Base-by-base conservation (phyloP, 2,113 vertebrate species). In the Propithecus coquereli region DNA sequence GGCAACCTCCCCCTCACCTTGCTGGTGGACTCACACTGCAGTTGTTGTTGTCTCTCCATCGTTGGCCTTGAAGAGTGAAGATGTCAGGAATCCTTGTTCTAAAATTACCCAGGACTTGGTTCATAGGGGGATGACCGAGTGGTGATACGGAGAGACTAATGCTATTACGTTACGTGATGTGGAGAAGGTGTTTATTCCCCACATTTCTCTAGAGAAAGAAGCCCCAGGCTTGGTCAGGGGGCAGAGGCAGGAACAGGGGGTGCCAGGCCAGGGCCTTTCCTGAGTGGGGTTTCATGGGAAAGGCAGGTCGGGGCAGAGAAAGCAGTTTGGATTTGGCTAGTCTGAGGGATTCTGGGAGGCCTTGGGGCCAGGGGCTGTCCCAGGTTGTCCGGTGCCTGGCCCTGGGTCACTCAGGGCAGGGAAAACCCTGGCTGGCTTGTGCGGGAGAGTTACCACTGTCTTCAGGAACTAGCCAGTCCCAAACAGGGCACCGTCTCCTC, bases 401-500 rank as follows among this genome's bases (percentile, higher is more conserved):
- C 73, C 54, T 5, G 27, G 5, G 32, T 23, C 37, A 13, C 37
- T 13, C 10, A 17, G 32, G 57, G 20, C 10, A 40, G 83, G 17
- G 6, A 3, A 10, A 6, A 23, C 1, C 18, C 1, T 37, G 23
- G 13, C n/a, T 40, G 25, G 4, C 4, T 4, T 63, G 23, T 63
- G 61, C 61, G 30, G 61, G 27, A 27, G 61, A 63, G 16, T 34
- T 4, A 25, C 12, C 0, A 1, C n/a, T 3, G 3, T n/a, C 66
- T 54, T 68, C 3, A 22, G 50, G 43, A n/a, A n/a, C 37, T 59
- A 20, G 74, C 45, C 10, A 43, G 20, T 3, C 9, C 40, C 27
- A 11, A 23, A 9, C 25, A 32, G 32, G 45, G 8, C 45, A 8
- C 0, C 8, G 18, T 23, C 18, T 68, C 4, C 11, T n/a, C 5